Evolutionary conservation across 1,140 invertebrate genomes (phyloP).

Genomic region (Eubasilissa regina): DNA sequence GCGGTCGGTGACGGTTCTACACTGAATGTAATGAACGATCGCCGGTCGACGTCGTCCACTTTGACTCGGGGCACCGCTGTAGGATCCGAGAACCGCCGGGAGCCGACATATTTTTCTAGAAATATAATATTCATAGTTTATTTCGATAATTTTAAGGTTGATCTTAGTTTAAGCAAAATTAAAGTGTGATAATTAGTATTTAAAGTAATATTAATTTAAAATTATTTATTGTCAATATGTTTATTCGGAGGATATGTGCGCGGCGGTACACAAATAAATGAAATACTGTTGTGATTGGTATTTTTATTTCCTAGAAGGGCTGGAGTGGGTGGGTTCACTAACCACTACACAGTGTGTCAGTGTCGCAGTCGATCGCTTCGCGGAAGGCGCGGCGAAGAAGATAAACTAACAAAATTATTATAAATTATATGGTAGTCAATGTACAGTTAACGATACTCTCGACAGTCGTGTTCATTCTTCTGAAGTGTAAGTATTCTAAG

Average conservation of each 20-base stretch:
- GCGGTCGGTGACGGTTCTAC: too few species aligned
- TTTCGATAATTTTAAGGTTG: background rate
- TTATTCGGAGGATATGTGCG: constrained; percentile 1
- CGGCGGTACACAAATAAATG: constrained; percentile 19
- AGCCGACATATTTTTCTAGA: background rate
- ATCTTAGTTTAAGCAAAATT: constrained; percentile 25
- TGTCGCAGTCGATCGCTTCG: too few species aligned
- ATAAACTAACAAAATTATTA: too few species aligned
- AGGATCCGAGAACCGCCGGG: background rate
- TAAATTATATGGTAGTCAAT: too few species aligned
- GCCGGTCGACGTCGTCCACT: background rate
- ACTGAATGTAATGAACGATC: background rate
- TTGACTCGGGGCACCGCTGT: background rate
- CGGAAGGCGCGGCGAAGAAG: too few species aligned
- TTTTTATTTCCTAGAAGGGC: constrained; percentile 7
- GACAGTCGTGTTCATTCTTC: too few species aligned
- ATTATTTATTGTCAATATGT: constrained; percentile 17
- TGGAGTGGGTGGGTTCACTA: too few species aligned
- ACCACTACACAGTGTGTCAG: too few species aligned
- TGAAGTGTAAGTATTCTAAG: too few species aligned
- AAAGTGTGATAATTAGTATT: constrained; percentile 41
- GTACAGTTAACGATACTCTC: too few species aligned
- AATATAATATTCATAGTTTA: background rate
- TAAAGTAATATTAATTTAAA: background rate
- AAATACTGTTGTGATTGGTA: constrained; percentile 2